Conservation (phyloP, 2,797 vertebrate species). For the Hydrolagus colliei region DNA sequence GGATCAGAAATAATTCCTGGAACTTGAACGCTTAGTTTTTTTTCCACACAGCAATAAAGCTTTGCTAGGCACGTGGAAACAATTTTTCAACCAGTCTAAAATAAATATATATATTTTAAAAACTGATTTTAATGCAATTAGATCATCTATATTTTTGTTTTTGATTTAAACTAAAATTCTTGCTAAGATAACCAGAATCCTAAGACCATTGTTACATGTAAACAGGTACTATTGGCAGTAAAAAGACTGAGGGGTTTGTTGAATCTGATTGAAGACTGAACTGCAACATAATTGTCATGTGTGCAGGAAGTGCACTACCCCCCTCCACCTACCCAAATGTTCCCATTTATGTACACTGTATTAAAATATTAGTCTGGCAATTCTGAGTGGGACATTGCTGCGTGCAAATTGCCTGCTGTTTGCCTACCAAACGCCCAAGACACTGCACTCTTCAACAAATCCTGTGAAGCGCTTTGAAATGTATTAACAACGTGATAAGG, state of each 20-base stretch:
- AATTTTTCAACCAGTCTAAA: neutral
- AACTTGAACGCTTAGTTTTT: conserved; percentile 40
- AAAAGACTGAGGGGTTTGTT: too few relatives aligned
- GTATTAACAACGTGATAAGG: too few relatives aligned
- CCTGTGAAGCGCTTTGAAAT: too few relatives aligned
- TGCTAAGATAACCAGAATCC: neutral
- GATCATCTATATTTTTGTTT: neutral
- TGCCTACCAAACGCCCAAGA: too few relatives aligned
- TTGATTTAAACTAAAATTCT: neutral
- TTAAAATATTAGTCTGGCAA: too few relatives aligned
- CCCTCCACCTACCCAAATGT: too few relatives aligned
- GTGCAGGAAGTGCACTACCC: too few relatives aligned
- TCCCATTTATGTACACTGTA: too few relatives aligned
- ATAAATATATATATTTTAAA: neutral
- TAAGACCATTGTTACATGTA: conserved; percentile 47
- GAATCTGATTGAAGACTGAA: neutral
- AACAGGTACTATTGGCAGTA: neutral
- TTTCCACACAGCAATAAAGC: conserved; percentile 35
- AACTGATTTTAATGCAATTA: neutral
- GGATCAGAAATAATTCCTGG: conserved; percentile 48
- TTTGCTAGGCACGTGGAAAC: neutral
- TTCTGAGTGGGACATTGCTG: too few relatives aligned
- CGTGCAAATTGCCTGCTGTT: too few relatives aligned
- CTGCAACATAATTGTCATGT: neutral
- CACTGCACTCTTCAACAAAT: too few relatives aligned